Evolutionary conservation across 2,113 vertebrate species (phyloP).

Genomic region (Cheirogaleus medius): DNA sequence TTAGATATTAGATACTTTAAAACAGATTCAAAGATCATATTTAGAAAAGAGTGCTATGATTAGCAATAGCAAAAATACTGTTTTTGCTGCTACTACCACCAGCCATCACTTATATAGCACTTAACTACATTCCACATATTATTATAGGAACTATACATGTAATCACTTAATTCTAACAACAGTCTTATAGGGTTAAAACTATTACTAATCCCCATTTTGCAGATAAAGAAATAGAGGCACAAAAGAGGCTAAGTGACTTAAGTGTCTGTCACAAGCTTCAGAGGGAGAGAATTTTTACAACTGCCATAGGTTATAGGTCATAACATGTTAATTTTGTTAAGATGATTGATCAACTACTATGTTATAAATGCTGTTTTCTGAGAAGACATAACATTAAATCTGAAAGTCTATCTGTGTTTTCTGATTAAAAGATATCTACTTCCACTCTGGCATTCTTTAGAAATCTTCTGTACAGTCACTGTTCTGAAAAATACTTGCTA

Average conservation of each 20-base stretch:
- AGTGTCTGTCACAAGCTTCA: background rate
- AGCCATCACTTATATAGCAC: background rate
- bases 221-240: background rate
- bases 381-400: background rate
- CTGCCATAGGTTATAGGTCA: background rate
- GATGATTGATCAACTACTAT: background rate
- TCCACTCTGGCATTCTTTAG: background rate
- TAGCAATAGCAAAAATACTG: background rate
- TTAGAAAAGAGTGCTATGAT: background rate
- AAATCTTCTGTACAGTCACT: background rate
- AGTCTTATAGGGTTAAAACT: background rate
- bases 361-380: background rate
- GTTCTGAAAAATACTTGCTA: background rate
- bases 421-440: background rate
- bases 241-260: background rate
- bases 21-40: background rate
- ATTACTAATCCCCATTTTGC: background rate
- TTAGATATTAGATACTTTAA: background rate
- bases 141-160: background rate
- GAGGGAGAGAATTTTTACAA: background rate
- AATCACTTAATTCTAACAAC: background rate
- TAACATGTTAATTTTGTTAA: background rate
- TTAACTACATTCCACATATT: background rate
- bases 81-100: background rate
- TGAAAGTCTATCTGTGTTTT: background rate